Percentiles rank a stretch among this genome's conserved stretches.
These are phyloP conservation scores for Silurus glanis DNA, from an alignment of 2,113 vertebrate species.

Conservation along the genomic window DNA sequence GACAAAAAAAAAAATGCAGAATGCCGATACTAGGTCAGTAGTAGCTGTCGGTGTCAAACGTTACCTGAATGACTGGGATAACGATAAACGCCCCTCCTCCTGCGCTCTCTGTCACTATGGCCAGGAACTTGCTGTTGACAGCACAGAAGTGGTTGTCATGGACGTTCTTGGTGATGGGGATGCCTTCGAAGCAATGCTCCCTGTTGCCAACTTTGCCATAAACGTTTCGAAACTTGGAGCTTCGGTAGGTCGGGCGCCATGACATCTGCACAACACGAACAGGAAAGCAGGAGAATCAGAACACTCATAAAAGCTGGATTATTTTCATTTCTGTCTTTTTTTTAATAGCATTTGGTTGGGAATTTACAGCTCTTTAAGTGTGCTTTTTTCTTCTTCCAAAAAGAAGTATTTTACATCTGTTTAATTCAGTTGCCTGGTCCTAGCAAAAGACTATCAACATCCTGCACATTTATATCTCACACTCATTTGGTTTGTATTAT, in stretches of 20 bases:
- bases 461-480: not conserved
- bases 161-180: constrained; percentile 98
- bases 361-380: not conserved
- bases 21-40: not conserved
- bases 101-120: constrained; percentile 90
- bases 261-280: constrained; percentile 83
- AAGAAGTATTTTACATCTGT: not conserved
- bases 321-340: not conserved
- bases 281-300: constrained; percentile 19
- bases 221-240: constrained; percentile 99
- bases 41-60: constrained; percentile 1
- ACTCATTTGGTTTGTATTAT: not conserved
- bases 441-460: not conserved
- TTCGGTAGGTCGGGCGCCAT: constrained; percentile 98
- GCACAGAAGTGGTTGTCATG: constrained; percentile 98
- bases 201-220: constrained; percentile 93
- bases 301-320: not conserved
- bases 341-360: constrained; percentile 2
- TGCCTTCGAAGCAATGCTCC: constrained; percentile 93
- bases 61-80: constrained; percentile 91
- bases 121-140: constrained; percentile 90
- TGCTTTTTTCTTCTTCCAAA: not conserved
- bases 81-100: constrained; percentile 93
- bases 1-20: constrained; percentile 13
- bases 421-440: not conserved